Base-by-base conservation (phyloP, 2,888 invertebrate genomes). In the Neoitamus cyanurus region DNA sequence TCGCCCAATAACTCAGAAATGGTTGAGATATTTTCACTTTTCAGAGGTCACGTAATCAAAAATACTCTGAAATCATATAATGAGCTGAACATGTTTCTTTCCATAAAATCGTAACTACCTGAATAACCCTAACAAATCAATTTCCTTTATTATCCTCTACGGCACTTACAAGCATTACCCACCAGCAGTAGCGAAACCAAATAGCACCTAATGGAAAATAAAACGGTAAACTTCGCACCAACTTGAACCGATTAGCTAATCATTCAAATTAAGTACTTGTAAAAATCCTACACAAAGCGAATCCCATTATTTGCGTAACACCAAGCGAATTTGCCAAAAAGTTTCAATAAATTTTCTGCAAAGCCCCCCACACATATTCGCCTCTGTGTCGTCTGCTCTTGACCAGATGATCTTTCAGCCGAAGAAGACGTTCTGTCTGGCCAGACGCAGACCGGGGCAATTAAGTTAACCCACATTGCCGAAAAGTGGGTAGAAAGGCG, bases 401-500 rank as follows among this genome's bases (percentile, higher is more conserved):
- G 75, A 75, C 75, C 75, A 75, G 11, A 6, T 75, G 42, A 36
- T 75, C 75, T 75, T 75, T 36, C 25, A 15, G 20, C 6, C 20
- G 20, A 48, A 20, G 20, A 48, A 48, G 48, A 48, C 48, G 48
- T 48, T 48, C 48, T 48, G 48, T 48, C 48, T 48, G 48, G 20
- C 48, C 15, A 48, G 15, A 2, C 58, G 20, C 20, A 58, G 25
- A 15, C 2, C 15, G 58, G 58, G 58, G 20, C 58, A 25, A 58
- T 42, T 42, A 25, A 58, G 9, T 75, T 75, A 75, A 75, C 75
- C 75, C 42, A 75, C 75, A 34, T 75, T 75, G 42, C 28, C 34
- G 13, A 75, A 75, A 75, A 73, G 73, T 20, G 36, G 31, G 34
- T 31, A 73, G 73, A 73, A 73, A 73, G 15, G 31, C 20, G 34